phyloP scores from a whole-genome alignment of 2,888 invertebrate species.

The Subacronicta megacephala region DNA sequence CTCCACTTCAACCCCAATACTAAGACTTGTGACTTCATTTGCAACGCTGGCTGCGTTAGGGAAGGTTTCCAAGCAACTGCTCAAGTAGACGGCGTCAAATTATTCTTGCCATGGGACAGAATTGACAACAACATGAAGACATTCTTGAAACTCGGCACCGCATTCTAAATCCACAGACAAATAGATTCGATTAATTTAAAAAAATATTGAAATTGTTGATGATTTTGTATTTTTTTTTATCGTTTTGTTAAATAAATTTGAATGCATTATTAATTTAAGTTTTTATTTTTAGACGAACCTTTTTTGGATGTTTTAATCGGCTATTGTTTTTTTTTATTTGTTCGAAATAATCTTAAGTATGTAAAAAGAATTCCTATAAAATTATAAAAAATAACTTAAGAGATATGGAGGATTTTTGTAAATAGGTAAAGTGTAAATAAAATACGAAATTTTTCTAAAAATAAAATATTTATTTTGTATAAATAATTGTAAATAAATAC shows the following conservation, averaged over 20 bases:
- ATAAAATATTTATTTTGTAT: constrained; percentile 38
- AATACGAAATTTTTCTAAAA: constrained; percentile 11
- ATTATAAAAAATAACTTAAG: background rate
- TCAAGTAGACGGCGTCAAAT: constrained; percentile 62
- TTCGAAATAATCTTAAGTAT: constrained; percentile 1
- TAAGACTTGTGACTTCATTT: constrained; percentile 75
- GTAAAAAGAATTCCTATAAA: background rate
- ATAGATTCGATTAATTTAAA: no score
- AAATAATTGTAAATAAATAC: constrained; percentile 40
- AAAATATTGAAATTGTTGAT: background rate
- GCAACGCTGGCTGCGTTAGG: constrained; percentile 71
- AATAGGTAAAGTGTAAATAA: constrained; percentile 2
- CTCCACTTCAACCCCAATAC: constrained; percentile 75
- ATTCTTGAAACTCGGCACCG: constrained; percentile 19
- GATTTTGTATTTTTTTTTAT: background rate
- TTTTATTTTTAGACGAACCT: background rate
- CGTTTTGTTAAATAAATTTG: background rate
- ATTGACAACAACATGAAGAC: constrained; percentile 50
- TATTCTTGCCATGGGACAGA: constrained; percentile 73
- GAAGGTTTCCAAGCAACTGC: constrained; percentile 59
- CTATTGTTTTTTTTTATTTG: background rate
- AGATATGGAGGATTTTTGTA: background rate
- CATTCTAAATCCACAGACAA: background rate
- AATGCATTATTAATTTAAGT: background rate
- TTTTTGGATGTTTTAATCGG: background rate